A percentile compares a stretch with the other conserved stretches of the same genome.
phyloP scores from a whole-genome alignment of 1,140 invertebrate genomes.

The Lamellibrachia luymesi region DNA sequence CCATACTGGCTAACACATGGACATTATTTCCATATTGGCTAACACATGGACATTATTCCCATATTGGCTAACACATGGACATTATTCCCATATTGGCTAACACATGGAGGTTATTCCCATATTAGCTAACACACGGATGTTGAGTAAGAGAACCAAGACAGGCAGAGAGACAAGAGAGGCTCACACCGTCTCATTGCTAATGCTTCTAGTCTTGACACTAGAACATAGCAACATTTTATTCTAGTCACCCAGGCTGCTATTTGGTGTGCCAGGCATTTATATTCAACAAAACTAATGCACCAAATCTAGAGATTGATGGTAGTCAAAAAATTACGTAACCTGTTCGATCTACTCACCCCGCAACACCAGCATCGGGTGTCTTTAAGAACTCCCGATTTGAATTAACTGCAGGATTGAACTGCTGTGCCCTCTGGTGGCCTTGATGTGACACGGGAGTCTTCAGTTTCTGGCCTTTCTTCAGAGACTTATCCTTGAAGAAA shows the following conservation, averaged over 20 bases:
- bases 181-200: no score
- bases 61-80: neutral
- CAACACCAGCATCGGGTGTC: constrained; percentile 55
- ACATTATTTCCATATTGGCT: neutral
- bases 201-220: no score
- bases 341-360: constrained; percentile 50
- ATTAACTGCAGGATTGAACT: neutral
- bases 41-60: neutral
- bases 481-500: constrained; percentile 10
- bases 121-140: neutral
- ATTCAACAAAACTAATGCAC: neutral
- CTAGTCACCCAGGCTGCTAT: no score
- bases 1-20: neutral
- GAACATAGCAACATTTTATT: no score
- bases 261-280: no score
- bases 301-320: neutral
- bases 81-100: neutral
- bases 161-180: no score
- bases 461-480: constrained; percentile 37
- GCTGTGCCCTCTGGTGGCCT: constrained; percentile 34
- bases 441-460: constrained; percentile 39
- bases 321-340: neutral
- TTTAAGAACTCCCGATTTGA: constrained; percentile 52
- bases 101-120: neutral
- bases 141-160: neutral